Conservation (phyloP, 1,140 invertebrate genomes). For the Arctopsyche grandis region DNA sequence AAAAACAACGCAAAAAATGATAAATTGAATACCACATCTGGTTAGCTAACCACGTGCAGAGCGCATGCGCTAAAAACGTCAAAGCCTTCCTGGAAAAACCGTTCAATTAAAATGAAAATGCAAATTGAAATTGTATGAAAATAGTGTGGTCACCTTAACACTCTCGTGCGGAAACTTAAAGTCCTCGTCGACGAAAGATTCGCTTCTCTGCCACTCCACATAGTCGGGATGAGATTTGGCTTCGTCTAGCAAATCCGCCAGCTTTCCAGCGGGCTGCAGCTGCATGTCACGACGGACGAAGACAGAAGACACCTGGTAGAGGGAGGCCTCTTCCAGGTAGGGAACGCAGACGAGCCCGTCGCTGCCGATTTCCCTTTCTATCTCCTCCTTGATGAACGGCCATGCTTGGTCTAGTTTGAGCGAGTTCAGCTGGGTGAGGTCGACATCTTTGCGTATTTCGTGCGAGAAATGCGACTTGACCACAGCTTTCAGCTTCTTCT, state of each 20-base stretch:
- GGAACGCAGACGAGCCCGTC: slow-evolving; percentile 64
- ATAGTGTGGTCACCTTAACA: slow-evolving; percentile 59
- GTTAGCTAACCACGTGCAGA: background rate
- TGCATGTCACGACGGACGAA: slow-evolving; percentile 62
- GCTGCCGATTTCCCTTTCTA: slow-evolving; percentile 65
- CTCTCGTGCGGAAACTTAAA: slow-evolving; percentile 66
- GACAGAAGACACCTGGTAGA: slow-evolving; percentile 63
- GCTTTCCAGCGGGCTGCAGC: slow-evolving; percentile 60
- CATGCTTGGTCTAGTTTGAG: slow-evolving; percentile 65
- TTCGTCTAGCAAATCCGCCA: slow-evolving; percentile 62
- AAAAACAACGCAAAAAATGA: background rate
- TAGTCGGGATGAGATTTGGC: slow-evolving; percentile 61
- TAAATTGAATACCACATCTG: background rate
- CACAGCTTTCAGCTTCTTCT: slow-evolving; percentile 60
- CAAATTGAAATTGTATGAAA: background rate
- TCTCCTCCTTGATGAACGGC: slow-evolving; percentile 66
- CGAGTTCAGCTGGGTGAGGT: slow-evolving; percentile 61
- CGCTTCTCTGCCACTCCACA: slow-evolving; percentile 60
- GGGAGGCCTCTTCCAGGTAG: slow-evolving; percentile 64
- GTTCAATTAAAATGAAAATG: background rate
- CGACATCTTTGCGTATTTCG: slow-evolving; percentile 65
- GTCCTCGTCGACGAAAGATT: slow-evolving; percentile 59
- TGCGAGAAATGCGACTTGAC: slow-evolving; percentile 65
- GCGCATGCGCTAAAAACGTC: background rate
- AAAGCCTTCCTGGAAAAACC: background rate